Percentiles rank a stretch among this genome's conserved stretches.
phyloP scores from a whole-genome alignment of 2,113 vertebrate species.

The Stictonetta naevosa region DNA sequence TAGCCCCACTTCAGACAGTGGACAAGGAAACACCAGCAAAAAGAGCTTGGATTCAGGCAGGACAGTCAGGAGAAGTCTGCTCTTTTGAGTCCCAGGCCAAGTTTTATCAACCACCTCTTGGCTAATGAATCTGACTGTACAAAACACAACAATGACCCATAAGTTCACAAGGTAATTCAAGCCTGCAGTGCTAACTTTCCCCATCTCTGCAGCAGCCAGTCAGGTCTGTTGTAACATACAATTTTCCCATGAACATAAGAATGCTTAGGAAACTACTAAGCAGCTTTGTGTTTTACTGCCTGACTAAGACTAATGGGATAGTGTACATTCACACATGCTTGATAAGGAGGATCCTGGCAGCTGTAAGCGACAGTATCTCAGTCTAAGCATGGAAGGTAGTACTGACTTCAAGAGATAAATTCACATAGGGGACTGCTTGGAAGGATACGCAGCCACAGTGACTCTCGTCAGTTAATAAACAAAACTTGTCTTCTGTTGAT shows the following conservation, averaged over 20 bases:
- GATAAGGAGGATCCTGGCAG: not conserved
- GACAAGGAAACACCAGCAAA: not conserved
- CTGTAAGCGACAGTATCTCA: not conserved
- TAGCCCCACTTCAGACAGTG: not conserved
- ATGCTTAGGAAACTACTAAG: not conserved
- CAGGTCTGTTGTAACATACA: not conserved
- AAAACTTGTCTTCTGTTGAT: not conserved
- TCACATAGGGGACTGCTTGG: not conserved
- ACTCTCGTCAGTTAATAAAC: not conserved
- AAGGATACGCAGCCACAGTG: not conserved
- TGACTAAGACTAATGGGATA: not conserved
- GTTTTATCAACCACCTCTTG: not conserved
- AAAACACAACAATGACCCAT: not conserved
- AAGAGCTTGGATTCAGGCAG: not conserved
- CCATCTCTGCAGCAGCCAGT: not conserved
- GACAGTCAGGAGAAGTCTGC: not conserved
- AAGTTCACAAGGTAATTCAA: slow-evolving; percentile 23
- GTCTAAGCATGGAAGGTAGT: not conserved
- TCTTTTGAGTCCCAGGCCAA: not conserved
- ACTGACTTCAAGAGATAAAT: not conserved
- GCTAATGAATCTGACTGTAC: not conserved
- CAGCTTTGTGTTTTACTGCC: not conserved
- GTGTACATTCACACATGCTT: not conserved
- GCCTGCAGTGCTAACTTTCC: not conserved
- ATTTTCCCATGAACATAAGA: not conserved